Evolutionary conservation across 2,113 vertebrate species (phyloP), one percentile per base, ranked within the genome.

Genomic region (Clarias gariepinus): DNA sequence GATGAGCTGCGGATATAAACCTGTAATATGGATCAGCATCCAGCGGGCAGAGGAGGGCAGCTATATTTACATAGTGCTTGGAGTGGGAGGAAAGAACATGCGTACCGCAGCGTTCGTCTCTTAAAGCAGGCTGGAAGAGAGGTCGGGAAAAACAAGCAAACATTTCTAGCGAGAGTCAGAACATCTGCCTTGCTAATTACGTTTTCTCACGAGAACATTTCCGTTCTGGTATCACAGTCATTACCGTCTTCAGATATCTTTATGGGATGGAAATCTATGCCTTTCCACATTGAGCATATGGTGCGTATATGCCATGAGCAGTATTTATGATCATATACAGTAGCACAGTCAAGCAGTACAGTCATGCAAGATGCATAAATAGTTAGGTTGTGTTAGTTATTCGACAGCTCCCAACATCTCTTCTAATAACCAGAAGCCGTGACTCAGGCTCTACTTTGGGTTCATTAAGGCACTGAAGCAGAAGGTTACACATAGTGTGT

Each of bases 21-120:
- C n/a, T 73, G 78, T 73, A 68, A 73, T 66, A 87, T 83, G 91
- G 93, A 93, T 94, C 90, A 89, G 89, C 88, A 89, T 92, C 87
- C 87, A 90, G 91, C 91, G 90, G 92, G 91, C 90, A 89, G 90
- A 84, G 91, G 87, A 74, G 86, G 87, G 63, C 77, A 84, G 81
- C 71, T 90, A 88, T 69, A 90, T 91, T 91, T 84, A 85, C 86
- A 90, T 58, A 68, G 88, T 64, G 90, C 89, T 89, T 89, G 73
- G 91, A 92, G 93, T 93, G 89, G 92, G 94, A 36, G 85, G 88
- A 86, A 61, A 81, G 71, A 87, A 88, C 89, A 86, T 21, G 84
- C 91, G 90, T 88, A 89, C 86, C 91, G 89, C 86, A 91, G 85
- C 89, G 85, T 83, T 81, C 66, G 82, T 84, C 87, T 88, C 90